These are phyloP conservation scores for Geotrypetes seraphini DNA, from an alignment of 2,797 vertebrate genomes.

Conservation along the genomic window DNA sequence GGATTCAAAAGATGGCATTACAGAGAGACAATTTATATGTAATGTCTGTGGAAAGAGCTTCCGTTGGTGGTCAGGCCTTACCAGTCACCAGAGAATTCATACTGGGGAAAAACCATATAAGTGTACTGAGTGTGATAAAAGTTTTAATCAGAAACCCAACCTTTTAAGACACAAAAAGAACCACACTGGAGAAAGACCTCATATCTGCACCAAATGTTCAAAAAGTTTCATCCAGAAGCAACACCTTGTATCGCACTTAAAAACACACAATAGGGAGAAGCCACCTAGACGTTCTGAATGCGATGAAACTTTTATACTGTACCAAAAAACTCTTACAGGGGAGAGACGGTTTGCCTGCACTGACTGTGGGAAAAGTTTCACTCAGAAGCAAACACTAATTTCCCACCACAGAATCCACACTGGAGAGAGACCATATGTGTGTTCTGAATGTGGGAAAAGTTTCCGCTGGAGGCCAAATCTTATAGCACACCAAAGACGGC, in stretches of 20 bases:
- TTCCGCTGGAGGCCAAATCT: constrained; percentile 1
- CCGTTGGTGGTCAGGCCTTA: neutral
- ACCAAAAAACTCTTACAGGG: neutral
- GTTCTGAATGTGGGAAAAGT: neutral
- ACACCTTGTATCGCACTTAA: neutral
- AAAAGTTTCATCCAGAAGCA: neutral
- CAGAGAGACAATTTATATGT: neutral
- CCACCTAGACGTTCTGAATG: neutral
- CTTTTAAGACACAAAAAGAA: constrained; percentile 2
- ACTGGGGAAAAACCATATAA: neutral
- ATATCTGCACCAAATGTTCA: neutral
- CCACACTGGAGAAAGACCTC: neutral
- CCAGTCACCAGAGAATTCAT: neutral
- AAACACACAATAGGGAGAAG: neutral
- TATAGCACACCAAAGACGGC: neutral
- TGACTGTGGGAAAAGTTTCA: constrained; percentile 9
- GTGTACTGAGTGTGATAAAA: constrained; percentile 26
- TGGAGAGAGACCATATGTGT: constrained; percentile 1
- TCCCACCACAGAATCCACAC: neutral
- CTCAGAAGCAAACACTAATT: neutral
- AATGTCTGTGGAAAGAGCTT: neutral
- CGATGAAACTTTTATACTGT: constrained; percentile 22
- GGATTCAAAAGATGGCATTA: too few relatives aligned
- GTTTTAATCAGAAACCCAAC: constrained; percentile 13
- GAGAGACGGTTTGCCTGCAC: constrained; percentile 1